Percentiles rank a stretch among this genome's conserved stretches.
Evolutionary conservation across 2,888 invertebrate genomes (phyloP).

Genomic region (Anaspis maculata): DNA sequence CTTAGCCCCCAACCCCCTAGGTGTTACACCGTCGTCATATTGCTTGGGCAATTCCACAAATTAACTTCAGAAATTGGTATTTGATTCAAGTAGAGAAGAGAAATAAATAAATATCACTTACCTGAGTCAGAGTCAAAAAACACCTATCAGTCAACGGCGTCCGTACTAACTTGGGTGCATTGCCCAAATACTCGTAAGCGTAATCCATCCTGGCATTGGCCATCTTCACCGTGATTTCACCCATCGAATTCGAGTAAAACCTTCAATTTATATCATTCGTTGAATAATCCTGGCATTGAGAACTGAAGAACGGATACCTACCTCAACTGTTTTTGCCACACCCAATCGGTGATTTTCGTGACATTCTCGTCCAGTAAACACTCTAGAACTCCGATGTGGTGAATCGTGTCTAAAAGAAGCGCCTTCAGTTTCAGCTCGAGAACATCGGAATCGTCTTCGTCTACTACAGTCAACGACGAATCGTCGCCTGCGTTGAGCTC

Average conservation of each 20-base stretch:
- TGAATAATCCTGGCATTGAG: no score
- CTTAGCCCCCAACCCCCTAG: no score
- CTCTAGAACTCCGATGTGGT: conserved; percentile 78
- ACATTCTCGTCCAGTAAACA: conserved; percentile 63
- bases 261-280: no score
- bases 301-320: no score
- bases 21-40: no score
- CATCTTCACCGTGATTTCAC: conserved; percentile 72
- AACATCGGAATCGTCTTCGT: conserved; percentile 24
- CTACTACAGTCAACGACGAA: conserved; percentile 11
- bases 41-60: no score
- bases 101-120: no score
- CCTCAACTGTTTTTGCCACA: conserved; percentile 93
- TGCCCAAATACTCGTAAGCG: conserved; percentile 98
- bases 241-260: conserved; percentile 58
- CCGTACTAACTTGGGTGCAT: conserved; percentile 87
- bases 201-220: conserved; percentile 92
- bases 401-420: conserved; percentile 86
- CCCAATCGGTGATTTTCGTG: conserved; percentile 68
- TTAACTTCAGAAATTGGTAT: no score
- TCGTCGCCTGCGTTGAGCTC: conserved; percentile 32
- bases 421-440: conserved; percentile 78
- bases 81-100: no score
- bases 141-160: conserved; percentile 96
- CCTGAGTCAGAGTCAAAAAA: conserved; percentile 92